phyloP scores from a whole-genome alignment of 1,140 invertebrate genomes.

The Philotrypesis tridentata region DNA sequence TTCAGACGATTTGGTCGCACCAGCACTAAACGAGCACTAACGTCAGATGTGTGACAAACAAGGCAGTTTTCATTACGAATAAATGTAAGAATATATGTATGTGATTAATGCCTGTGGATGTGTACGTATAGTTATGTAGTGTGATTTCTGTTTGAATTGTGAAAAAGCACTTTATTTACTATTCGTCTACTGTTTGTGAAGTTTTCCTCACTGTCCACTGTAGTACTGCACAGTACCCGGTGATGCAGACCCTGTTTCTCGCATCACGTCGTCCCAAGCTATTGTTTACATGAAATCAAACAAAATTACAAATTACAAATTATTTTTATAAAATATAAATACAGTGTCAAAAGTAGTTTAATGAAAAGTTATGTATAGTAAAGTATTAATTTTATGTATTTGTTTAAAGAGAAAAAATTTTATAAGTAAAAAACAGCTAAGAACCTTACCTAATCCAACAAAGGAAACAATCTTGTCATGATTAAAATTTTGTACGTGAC shows the following conservation, averaged over 20 bases:
- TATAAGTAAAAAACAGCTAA: slow-evolving; percentile 10
- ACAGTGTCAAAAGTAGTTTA: too few species aligned
- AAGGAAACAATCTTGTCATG: slow-evolving; percentile 80
- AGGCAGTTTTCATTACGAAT: slow-evolving; percentile 46
- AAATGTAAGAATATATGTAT: slow-evolving; percentile 41
- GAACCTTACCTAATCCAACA: slow-evolving; percentile 76
- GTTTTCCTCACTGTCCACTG: slow-evolving; percentile 68
- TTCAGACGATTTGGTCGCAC: slow-evolving; percentile 43
- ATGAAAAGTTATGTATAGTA: too few species aligned
- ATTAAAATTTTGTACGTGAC: slow-evolving; percentile 71
- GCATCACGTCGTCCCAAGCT: slow-evolving; percentile 71
- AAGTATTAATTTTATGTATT: too few species aligned
- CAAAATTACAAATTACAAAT: slow-evolving; percentile 24
- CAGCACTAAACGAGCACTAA: slow-evolving; percentile 49
- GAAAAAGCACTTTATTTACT: slow-evolving; percentile 56
- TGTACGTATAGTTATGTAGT: slow-evolving; percentile 32
- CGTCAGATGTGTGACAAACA: slow-evolving; percentile 46
- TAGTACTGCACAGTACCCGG: slow-evolving; percentile 68
- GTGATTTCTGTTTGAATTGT: slow-evolving; percentile 39
- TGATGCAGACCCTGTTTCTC: slow-evolving; percentile 64
- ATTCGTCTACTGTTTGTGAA: slow-evolving; percentile 53
- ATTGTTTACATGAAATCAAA: slow-evolving; percentile 42
- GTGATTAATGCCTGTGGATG: slow-evolving; percentile 5
- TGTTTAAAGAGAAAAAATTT: too few species aligned
- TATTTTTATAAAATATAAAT: neutral